Percentiles rank a stretch among this genome's conserved stretches.
phyloP scores from a whole-genome alignment of 2,113 vertebrate species.

The Catagonus wagneri region DNA sequence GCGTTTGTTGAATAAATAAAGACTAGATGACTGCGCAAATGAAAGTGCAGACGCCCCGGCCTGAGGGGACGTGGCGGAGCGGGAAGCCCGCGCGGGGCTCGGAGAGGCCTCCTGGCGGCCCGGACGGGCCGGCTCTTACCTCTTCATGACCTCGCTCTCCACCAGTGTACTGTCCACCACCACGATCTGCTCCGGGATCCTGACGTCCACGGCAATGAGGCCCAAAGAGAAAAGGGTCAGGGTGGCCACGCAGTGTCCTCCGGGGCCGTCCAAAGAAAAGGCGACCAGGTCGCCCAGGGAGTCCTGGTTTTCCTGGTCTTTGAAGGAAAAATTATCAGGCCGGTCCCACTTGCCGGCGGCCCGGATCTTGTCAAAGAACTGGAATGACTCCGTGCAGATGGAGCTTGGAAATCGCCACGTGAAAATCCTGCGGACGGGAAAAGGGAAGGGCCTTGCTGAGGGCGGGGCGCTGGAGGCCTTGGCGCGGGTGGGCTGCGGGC shows the following conservation, averaged over 20 bases:
- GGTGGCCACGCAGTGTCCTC: conserved; percentile 90
- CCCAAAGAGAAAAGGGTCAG: conserved; percentile 94
- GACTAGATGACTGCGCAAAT: fast-evolving
- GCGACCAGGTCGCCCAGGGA: conserved; percentile 85
- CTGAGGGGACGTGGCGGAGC: fast-evolving
- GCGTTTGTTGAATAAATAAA: not conserved
- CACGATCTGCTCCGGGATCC: conserved; percentile 95
- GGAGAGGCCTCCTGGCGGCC: not conserved
- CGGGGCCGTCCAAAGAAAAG: conserved; percentile 92
- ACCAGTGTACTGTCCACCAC: conserved; percentile 96
- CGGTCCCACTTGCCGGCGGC: conserved; percentile 83
- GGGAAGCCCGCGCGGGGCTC: fast-evolving
- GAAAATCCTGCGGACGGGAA: conserved; percentile 89
- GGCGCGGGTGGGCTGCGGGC: fast-evolving
- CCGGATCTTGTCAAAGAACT: conserved; percentile 89
- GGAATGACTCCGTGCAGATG: conserved; percentile 91
- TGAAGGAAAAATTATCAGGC: conserved; percentile 86
- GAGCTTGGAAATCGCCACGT: conserved; percentile 94
- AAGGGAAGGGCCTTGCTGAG: not conserved
- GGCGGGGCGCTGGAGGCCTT: fast-evolving
- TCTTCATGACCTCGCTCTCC: conserved; percentile 91
- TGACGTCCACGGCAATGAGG: conserved; percentile 90
- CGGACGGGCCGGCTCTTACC: conserved; percentile 61
- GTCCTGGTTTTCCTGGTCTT: conserved; percentile 83
- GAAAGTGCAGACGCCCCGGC: fast-evolving